These are phyloP conservation scores for Lineus longissimus DNA, from an alignment of 1,140 invertebrate genomes.

Conservation along the genomic window DNA sequence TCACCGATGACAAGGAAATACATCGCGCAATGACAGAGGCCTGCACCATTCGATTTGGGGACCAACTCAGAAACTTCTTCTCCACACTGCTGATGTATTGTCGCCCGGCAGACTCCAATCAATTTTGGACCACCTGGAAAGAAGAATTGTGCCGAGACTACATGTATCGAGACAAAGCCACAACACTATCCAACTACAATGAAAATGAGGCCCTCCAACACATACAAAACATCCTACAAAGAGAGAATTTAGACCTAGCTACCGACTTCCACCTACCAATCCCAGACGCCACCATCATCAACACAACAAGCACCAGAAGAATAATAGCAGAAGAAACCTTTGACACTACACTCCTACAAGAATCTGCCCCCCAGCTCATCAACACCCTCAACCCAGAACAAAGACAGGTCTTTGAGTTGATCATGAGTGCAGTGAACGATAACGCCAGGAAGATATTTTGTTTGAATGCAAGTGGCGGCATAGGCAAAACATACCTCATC, in stretches of 20 bases:
- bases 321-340: neutral
- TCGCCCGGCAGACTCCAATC: too few species aligned
- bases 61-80: too few species aligned
- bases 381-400: neutral
- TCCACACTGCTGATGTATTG: too few species aligned
- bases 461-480: slow-evolving; percentile 3
- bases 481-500: neutral
- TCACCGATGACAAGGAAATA: too few species aligned
- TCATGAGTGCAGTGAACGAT: neutral
- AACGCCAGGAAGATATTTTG: neutral
- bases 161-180: too few species aligned
- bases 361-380: neutral
- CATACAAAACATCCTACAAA: neutral
- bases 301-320: neutral
- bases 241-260: neutral
- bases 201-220: neutral
- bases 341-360: neutral
- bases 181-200: neutral
- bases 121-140: too few species aligned
- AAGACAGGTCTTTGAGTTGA: neutral
- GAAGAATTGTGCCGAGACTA: too few species aligned
- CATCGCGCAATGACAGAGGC: too few species aligned
- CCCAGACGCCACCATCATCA: neutral
- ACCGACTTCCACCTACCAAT: neutral
- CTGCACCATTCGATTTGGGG: too few species aligned